phyloP scores from a whole-genome alignment of 1,140 invertebrate species.

The Epicauta chinensis region DNA sequence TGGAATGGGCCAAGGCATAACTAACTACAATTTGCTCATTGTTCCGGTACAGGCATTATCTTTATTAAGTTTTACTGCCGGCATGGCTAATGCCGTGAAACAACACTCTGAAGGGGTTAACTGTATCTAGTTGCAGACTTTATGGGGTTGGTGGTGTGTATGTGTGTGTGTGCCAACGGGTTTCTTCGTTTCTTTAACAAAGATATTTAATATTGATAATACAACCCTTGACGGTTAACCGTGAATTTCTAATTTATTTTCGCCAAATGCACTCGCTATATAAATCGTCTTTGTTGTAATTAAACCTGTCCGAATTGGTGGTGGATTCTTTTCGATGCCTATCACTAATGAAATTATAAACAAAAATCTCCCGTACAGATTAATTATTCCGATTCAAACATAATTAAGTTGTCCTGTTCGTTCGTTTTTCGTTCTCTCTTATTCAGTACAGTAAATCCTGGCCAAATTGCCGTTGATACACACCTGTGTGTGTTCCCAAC shows the following conservation, averaged over 20 bases:
- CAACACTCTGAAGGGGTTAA: slow-evolving; percentile 18
- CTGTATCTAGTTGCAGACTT: too few relatives aligned
- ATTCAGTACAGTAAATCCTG: slow-evolving; percentile 33
- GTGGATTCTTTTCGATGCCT: too few relatives aligned
- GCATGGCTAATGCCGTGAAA: slow-evolving; percentile 25
- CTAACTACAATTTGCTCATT: slow-evolving; percentile 41
- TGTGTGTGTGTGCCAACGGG: too few relatives aligned
- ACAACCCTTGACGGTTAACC: slow-evolving; percentile 33
- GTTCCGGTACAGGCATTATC: slow-evolving; percentile 38
- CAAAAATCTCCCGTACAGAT: too few relatives aligned
- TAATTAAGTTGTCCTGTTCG: too few relatives aligned
- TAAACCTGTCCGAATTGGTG: slow-evolving; percentile 28
- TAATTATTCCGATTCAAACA: too few relatives aligned
- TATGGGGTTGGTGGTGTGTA: too few relatives aligned
- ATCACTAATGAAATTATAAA: too few relatives aligned
- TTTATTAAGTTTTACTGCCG: slow-evolving; percentile 39
- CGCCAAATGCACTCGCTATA: slow-evolving; percentile 28
- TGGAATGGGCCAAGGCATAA: slow-evolving; percentile 13
- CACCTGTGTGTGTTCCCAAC: slow-evolving; percentile 34
- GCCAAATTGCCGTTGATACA: slow-evolving; percentile 36
- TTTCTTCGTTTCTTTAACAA: too few relatives aligned
- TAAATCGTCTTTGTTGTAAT: slow-evolving; percentile 32
- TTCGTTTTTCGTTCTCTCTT: background rate
- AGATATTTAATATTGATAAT: slow-evolving; percentile 41
- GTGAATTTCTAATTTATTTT: slow-evolving; percentile 32